A percentile compares a stretch with the other conserved stretches of the same genome.
These are phyloP conservation scores for Salvelinus alpinus DNA, from an alignment of 2,113 vertebrate species.

Conservation along the genomic window DNA sequence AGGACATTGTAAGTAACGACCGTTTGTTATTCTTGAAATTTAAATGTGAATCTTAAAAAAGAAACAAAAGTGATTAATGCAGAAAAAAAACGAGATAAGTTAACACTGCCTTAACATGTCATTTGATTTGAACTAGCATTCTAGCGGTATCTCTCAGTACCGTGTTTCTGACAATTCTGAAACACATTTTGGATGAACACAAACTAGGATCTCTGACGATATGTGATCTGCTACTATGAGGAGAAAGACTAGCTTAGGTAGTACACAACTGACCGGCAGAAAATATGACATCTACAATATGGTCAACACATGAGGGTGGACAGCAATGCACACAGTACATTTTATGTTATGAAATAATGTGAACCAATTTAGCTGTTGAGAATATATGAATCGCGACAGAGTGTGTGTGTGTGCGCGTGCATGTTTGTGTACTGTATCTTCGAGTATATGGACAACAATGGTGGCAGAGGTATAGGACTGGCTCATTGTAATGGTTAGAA, in stretches of 20 bases:
- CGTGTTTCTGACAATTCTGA: not conserved
- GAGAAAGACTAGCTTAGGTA: not conserved
- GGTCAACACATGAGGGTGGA: not conserved
- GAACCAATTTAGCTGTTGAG: not conserved
- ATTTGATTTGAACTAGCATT: not conserved
- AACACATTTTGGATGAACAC: not conserved
- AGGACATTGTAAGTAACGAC: not conserved
- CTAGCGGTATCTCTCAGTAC: not conserved
- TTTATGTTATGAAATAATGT: not conserved
- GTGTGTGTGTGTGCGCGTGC: not conserved
- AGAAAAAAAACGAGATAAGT: too few species aligned
- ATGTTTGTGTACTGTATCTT: not conserved
- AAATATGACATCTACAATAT: not conserved
- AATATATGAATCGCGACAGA: too few species aligned
- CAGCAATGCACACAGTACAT: not conserved
- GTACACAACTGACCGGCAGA: not conserved
- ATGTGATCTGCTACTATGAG: not conserved
- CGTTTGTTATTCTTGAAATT: not conserved
- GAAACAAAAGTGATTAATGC: not conserved
- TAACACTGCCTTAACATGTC: too few species aligned
- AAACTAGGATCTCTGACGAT: not conserved
- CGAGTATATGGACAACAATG: conserved; percentile 17
- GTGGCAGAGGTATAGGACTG: too few species aligned
- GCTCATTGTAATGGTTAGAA: too few species aligned
- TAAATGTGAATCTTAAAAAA: not conserved